Evolutionary conservation across 2,888 invertebrate species (phyloP).

Genomic region (Eristalis arbustorum): DNA sequence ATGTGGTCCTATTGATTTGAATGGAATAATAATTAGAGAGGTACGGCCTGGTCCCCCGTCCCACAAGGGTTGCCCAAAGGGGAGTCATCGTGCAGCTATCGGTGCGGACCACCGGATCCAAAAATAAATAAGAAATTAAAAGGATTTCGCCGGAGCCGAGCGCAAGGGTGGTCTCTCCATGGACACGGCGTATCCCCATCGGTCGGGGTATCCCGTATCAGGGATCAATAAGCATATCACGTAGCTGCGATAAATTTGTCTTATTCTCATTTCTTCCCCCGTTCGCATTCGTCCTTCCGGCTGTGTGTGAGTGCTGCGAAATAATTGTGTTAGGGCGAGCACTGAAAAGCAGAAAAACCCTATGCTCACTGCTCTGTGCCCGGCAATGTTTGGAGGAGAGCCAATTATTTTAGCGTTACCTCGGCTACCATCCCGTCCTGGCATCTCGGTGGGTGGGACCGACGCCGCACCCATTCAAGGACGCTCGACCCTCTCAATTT

Average conservation of each 20-base stretch:
- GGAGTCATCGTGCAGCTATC: conserved; percentile 51
- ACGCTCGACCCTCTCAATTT: conserved; percentile 60
- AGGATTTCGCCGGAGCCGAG: conserved; percentile 37
- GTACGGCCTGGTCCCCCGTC: not conserved
- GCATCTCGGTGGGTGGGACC: not conserved
- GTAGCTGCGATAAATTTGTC: conserved; percentile 64
- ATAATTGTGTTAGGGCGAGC: conserved; percentile 51
- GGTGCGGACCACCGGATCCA: conserved; percentile 51
- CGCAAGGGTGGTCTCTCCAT: not conserved
- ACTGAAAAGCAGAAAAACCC: not conserved
- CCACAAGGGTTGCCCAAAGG: not conserved
- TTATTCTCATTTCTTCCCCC: conserved; percentile 22
- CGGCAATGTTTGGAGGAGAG: conserved; percentile 51
- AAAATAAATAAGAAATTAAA: conserved; percentile 69
- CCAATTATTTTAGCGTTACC: conserved; percentile 63
- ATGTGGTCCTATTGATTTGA: conserved; percentile 67
- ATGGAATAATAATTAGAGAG: conserved; percentile 66
- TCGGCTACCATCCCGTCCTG: conserved; percentile 26
- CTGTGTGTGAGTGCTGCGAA: conserved; percentile 14
- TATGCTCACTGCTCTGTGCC: not conserved
- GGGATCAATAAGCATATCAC: conserved; percentile 66
- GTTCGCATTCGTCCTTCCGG: not conserved
- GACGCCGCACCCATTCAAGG: conserved; percentile 40
- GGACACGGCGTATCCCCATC: not conserved
- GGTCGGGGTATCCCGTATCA: conserved; percentile 34